Evolutionary conservation across 2,113 vertebrate genomes (phyloP).

Genomic region (Otolemur garnettii): DNA sequence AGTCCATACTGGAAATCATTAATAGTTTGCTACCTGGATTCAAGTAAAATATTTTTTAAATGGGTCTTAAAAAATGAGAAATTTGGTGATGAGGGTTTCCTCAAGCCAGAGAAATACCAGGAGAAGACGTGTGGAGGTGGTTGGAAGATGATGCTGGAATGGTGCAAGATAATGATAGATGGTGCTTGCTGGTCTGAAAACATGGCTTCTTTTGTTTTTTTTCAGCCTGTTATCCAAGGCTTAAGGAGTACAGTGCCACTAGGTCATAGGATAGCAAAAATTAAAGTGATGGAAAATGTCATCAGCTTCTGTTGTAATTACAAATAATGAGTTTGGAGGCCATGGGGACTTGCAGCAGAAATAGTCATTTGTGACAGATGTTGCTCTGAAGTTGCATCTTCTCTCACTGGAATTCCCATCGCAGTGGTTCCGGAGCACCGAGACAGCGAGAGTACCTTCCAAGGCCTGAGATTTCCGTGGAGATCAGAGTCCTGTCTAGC

Average conservation of each 20-base stretch:
- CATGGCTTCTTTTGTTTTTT: background rate
- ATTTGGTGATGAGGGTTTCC: background rate
- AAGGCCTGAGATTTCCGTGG: background rate
- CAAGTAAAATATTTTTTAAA: background rate
- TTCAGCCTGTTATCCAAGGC: background rate
- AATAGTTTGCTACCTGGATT: background rate
- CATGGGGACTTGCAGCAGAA: background rate
- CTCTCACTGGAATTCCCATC: background rate
- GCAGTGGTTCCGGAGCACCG: background rate
- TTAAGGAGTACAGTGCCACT: background rate
- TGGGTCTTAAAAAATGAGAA: background rate
- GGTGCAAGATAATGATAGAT: background rate
- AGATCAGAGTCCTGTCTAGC: background rate
- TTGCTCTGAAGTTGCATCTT: background rate
- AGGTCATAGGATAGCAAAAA: background rate
- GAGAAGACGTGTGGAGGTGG: background rate
- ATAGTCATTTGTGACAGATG: background rate
- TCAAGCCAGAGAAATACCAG: background rate
- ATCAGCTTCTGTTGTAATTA: conserved; percentile 40
- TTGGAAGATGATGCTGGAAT: background rate
- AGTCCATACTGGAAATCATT: background rate
- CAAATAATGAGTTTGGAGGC: background rate
- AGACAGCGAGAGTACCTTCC: background rate
- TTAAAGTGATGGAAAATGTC: background rate
- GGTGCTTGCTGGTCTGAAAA: background rate